Conservation (phyloP, 1,140 invertebrate genomes). For the Polyergus mexicanus region DNA sequence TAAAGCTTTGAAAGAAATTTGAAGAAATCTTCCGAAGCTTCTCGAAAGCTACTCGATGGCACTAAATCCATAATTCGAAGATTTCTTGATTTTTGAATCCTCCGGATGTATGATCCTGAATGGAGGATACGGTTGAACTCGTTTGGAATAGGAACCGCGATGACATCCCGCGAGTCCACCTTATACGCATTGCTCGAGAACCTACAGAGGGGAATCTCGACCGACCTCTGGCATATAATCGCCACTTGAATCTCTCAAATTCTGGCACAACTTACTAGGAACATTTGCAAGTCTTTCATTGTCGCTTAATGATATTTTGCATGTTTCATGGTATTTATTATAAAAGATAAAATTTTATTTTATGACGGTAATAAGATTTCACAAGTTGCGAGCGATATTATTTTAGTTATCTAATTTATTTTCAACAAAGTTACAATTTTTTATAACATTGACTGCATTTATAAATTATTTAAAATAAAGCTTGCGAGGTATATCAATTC, state of each 20-base stretch:
- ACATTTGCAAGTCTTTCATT: slow-evolving; percentile 11
- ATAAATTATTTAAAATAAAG: background rate
- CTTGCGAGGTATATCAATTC: background rate
- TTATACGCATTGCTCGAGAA: slow-evolving; percentile 37
- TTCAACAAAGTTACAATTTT: background rate
- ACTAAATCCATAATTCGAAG: background rate
- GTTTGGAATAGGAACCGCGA: background rate
- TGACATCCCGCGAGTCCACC: background rate
- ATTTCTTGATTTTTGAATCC: slow-evolving; percentile 22
- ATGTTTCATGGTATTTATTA: background rate
- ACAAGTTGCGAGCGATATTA: no score
- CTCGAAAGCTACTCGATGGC: background rate
- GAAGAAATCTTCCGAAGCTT: background rate
- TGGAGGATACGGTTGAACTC: background rate
- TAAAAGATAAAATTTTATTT: background rate
- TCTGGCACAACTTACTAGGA: slow-evolving; percentile 23
- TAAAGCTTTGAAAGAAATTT: background rate
- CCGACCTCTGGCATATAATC: background rate
- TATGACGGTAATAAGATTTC: no score
- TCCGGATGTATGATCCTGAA: background rate
- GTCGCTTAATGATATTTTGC: background rate
- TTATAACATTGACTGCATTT: background rate
- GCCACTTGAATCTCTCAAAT: background rate
- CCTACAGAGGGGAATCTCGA: slow-evolving; percentile 22
- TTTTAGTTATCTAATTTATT: background rate